Percentiles rank a stretch among this genome's conserved stretches.
Conservation (phyloP, 2,888 invertebrate genomes). For the Aelia acuminata region DNA sequence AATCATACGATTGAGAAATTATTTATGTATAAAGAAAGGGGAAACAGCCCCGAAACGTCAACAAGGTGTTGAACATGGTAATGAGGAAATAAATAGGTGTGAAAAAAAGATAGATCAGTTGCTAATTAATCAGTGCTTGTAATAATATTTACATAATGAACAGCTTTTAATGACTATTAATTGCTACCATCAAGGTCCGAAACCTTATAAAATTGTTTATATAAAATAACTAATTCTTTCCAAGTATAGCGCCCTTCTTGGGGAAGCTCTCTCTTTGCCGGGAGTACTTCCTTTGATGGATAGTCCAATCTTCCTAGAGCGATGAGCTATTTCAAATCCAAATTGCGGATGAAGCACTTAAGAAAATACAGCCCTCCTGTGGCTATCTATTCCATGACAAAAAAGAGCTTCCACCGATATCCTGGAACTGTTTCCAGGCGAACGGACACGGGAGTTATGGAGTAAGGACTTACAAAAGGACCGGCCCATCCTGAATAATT, state of each 20-base stretch:
- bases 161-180: not conserved
- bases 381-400: slow-evolving; percentile 31
- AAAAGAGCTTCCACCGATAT: slow-evolving; percentile 31
- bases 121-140: too few species aligned
- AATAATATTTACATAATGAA: not conserved
- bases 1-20: too few species aligned
- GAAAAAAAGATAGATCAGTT: too few species aligned
- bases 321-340: slow-evolving; percentile 37
- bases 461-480: slow-evolving; percentile 30
- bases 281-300: not conserved
- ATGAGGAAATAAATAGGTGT: too few species aligned
- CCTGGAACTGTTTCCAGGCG: slow-evolving; percentile 31
- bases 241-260: not conserved
- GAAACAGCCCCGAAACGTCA: too few species aligned
- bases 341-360: slow-evolving; percentile 37
- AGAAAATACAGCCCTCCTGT: slow-evolving; percentile 4
- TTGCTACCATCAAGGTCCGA: not conserved
- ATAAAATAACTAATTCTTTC: not conserved
- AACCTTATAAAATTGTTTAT: not conserved
- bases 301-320: not conserved
- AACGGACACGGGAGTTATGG: slow-evolving; percentile 41
- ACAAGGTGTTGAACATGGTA: too few species aligned
- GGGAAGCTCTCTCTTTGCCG: not conserved
- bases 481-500: not conserved
- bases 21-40: too few species aligned